A percentile compares a stretch with the other conserved stretches of the same genome.
phyloP scores from a whole-genome alignment of 2,888 invertebrate species.

The Ophonus ardosiacus region DNA sequence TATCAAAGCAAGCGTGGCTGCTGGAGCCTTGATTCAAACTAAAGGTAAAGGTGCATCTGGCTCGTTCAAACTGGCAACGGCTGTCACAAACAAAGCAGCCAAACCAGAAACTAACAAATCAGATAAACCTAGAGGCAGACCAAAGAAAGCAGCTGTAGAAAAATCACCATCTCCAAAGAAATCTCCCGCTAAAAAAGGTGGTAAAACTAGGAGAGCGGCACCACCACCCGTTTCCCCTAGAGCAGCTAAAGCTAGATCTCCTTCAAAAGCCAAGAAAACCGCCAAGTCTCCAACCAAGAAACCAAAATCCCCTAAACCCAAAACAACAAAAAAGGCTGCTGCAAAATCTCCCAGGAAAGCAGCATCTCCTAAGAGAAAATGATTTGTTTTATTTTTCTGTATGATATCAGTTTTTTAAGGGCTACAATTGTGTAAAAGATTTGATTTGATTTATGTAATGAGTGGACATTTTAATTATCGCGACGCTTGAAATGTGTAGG shows the following conservation, averaged over 20 bases:
- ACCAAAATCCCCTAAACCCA: conserved; percentile 74
- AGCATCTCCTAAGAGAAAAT: conserved; percentile 54
- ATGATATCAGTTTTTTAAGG: conserved; percentile 71
- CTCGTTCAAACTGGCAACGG: conserved; percentile 75
- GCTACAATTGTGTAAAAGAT: conserved; percentile 69
- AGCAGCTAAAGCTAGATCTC: conserved; percentile 68
- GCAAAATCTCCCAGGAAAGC: conserved; percentile 49
- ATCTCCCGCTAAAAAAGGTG: conserved; percentile 66
- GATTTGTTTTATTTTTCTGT: conserved; percentile 32
- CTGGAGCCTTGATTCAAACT: conserved; percentile 78
- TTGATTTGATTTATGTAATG: not conserved
- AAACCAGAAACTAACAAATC: conserved; percentile 57
- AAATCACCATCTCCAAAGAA: conserved; percentile 65
- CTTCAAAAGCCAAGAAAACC: conserved; percentile 72
- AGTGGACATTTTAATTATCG: not conserved
- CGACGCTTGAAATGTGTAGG: not conserved
- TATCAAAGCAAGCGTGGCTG: conserved; percentile 78
- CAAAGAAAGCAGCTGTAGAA: conserved; percentile 65
- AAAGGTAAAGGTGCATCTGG: conserved; percentile 79
- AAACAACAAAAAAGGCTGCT: conserved; percentile 66
- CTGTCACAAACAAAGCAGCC: conserved; percentile 63
- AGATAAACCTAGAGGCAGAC: conserved; percentile 50
- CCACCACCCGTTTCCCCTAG: conserved; percentile 65
- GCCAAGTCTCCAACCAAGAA: conserved; percentile 72
- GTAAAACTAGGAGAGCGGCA: conserved; percentile 68